Evolutionary conservation across 2,888 invertebrate species (phyloP), one percentile per base, ranked within the genome.

Genomic region (Rotaria magnacalcarata): DNA sequence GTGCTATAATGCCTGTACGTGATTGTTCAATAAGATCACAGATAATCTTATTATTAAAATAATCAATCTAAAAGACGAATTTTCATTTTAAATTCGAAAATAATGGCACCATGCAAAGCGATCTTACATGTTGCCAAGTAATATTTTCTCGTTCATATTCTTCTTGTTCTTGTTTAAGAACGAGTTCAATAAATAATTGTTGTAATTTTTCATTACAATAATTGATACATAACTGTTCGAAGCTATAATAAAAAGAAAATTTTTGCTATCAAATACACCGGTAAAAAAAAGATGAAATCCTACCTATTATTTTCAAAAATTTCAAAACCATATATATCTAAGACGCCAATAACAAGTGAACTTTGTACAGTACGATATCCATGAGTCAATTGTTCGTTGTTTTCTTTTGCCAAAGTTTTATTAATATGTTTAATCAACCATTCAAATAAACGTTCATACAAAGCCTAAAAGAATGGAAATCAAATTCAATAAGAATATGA

Each of bases 301-400:
- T 56, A 97, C 92, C 96, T 96, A 92, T 98, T 98, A 52, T 93
- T 93, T 89, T 97, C 96, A 91, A 99, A 97, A 88, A 98, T 96
- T 92, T 99, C 98, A 91, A 98, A 99, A 41, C 98, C 98, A 91
- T 98, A 99, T 90, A 99, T 99, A 90, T 99, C 98, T 85, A 99
- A 92, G 10, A 98, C 97, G 19, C 97, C 97, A 89, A 96, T 96
- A 75, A 96, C 93, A 0, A 95, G 47, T 47, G 80, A 80, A 80
- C 47, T 80, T 14, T 80, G 43, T 34, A 6, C 95, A 89, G 93
- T 94, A 90, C 93, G 93, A 90, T 94, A 94, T 50, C 43, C 27
- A 19, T 16, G 88, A 58, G 89, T 87, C 90, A 87, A 88, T 24
- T 80, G 47, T 47, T 84, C 24, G 43, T 89, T 87, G 85, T 92